These are phyloP conservation scores for Agrochola litura DNA, from an alignment of 2,888 invertebrate genomes.

Conservation along the genomic window DNA sequence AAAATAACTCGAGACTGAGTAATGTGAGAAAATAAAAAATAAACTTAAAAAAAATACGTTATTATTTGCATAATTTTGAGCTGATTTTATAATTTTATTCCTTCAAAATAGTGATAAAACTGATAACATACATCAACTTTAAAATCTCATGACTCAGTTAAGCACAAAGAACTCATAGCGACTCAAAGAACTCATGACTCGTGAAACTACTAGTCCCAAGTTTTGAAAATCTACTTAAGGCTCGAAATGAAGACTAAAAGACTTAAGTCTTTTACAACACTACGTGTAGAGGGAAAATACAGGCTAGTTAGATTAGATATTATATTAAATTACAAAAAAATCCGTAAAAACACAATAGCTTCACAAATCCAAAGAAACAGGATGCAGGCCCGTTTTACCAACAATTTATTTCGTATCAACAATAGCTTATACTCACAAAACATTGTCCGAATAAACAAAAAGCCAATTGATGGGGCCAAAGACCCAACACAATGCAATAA, in stretches of 20 bases:
- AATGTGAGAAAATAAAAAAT: too few species aligned
- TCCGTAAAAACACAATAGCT: background rate
- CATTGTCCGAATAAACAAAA: constrained; percentile 45
- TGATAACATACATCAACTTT: background rate
- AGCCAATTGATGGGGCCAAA: constrained; percentile 51
- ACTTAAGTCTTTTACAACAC: background rate
- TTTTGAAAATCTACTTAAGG: background rate
- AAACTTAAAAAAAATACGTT: background rate
- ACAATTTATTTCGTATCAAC: constrained; percentile 54
- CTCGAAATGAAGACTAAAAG: background rate
- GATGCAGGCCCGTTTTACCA: constrained; percentile 24
- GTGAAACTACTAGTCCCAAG: background rate
- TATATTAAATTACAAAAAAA: background rate
- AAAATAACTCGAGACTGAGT: background rate
- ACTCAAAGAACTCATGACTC: background rate
- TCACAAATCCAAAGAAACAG: constrained; percentile 33
- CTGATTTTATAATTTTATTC: background rate
- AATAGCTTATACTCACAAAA: constrained; percentile 42
- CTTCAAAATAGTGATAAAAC: too few species aligned
- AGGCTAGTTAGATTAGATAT: background rate
- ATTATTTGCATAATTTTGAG: background rate
- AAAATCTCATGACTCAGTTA: too few species aligned
- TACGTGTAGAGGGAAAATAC: background rate
- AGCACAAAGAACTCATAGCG: background rate
- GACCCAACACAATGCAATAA: constrained; percentile 50